A percentile compares a stretch with the other conserved stretches of the same genome.
Evolutionary conservation across 64 coral and sea anemone species (phyloP).

Genomic region (Trachythela sp.): DNA sequence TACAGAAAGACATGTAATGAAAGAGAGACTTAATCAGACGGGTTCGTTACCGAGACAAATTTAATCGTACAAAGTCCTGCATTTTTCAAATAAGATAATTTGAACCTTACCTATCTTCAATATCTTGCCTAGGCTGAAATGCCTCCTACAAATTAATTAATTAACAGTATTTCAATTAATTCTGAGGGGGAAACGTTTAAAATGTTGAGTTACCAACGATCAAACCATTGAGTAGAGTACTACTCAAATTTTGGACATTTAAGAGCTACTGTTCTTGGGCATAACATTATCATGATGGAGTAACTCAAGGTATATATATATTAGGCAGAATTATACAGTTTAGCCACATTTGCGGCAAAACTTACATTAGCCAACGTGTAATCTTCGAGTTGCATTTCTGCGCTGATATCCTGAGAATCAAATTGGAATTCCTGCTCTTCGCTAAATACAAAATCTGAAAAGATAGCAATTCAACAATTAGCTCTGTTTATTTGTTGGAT

Average conservation of each 20-base stretch:
- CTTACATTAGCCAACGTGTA: conserved; percentile 68
- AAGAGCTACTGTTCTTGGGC: too few relatives aligned
- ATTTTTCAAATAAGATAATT: background rate
- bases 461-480: background rate
- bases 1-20: background rate
- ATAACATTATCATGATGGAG: too few relatives aligned
- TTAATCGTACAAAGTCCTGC: background rate
- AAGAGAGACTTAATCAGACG: too few relatives aligned
- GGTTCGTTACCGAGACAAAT: too few relatives aligned
- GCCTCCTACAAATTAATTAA: conserved; percentile 47
- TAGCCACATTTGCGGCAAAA: background rate
- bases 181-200: too few relatives aligned
- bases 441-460: conserved; percentile 52
- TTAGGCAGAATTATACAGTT: background rate
- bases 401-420: conserved; percentile 8
- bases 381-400: conserved; percentile 5
- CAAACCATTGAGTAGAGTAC: background rate
- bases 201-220: background rate
- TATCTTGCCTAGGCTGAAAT: conserved; percentile 54
- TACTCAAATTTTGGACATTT: too few relatives aligned
- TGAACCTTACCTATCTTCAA: conserved; percentile 58
- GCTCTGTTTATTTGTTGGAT: too few relatives aligned
- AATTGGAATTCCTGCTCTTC: conserved; percentile 57
- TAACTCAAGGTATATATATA: too few relatives aligned
- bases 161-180: background rate